phyloP scores from a whole-genome alignment of 2,113 vertebrate genomes.

The Alligator sinensis region DNA sequence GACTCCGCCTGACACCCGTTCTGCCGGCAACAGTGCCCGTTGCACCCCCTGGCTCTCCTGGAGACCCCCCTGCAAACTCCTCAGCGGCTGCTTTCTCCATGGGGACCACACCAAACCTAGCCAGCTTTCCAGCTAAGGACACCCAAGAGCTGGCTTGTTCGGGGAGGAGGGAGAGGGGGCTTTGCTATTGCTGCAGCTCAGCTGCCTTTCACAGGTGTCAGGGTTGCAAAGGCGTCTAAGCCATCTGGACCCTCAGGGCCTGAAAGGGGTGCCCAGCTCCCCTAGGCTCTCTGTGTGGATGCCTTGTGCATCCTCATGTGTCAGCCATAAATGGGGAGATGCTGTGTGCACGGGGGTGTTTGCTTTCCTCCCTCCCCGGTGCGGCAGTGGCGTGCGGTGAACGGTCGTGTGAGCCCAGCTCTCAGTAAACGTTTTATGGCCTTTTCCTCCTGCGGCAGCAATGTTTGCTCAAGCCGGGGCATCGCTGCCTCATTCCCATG shows the following conservation, averaged over 20 bases:
- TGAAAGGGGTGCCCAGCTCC: accelerated
- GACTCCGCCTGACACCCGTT: neutral
- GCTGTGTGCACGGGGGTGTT: neutral
- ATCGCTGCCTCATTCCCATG: neutral
- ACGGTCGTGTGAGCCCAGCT: neutral
- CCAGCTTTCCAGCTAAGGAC: neutral
- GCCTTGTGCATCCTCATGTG: no score
- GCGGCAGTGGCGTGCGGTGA: neutral
- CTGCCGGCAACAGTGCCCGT: neutral
- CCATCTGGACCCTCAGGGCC: accelerated
- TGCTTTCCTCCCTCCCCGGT: neutral
- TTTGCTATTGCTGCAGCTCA: neutral
- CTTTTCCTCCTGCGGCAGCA: neutral
- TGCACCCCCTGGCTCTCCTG: neutral
- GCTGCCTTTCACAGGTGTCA: neutral
- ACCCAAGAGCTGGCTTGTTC: neutral
- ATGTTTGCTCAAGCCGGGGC: neutral
- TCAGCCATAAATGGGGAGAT: neutral
- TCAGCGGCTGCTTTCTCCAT: neutral
- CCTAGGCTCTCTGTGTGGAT: neutral
- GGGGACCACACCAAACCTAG: no score
- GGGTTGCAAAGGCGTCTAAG: neutral
- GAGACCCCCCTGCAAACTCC: neutral
- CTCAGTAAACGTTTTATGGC: neutral
- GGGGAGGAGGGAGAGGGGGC: neutral